Percentiles rank a stretch among this genome's conserved stretches.
Conservation (phyloP, 2,888 invertebrate genomes). For the Drosophila fulvimacula region DNA sequence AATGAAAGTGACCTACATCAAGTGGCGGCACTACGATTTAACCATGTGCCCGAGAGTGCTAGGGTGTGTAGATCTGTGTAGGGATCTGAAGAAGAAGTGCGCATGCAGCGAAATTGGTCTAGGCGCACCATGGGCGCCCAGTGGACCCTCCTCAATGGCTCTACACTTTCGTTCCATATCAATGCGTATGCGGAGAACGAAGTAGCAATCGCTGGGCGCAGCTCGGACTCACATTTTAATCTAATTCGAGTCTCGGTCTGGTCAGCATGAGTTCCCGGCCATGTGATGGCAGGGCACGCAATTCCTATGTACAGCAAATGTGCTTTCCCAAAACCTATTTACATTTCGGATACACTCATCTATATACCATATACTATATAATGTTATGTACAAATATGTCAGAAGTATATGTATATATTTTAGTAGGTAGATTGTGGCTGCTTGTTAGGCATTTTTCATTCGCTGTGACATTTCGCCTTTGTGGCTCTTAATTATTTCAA, state of each 20-base stretch:
- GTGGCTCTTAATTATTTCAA: constrained; percentile 81
- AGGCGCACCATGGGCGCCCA: constrained; percentile 40
- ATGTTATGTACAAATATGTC: constrained; percentile 17
- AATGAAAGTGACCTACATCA: constrained; percentile 79
- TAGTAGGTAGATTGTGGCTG: constrained; percentile 53
- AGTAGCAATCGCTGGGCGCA: constrained; percentile 30
- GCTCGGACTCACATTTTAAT: constrained; percentile 43
- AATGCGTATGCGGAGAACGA: constrained; percentile 30
- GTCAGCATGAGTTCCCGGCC: constrained; percentile 69
- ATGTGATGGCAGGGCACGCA: constrained; percentile 52
- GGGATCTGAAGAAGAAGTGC: constrained; percentile 11
- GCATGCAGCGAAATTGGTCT: constrained; percentile 49
- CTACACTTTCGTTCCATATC: constrained; percentile 40
- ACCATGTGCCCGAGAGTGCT: constrained; percentile 23
- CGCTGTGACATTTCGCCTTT: constrained; percentile 76
- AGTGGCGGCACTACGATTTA: constrained; percentile 61
- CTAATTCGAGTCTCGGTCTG: constrained; percentile 63
- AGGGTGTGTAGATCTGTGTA: constrained; percentile 11
- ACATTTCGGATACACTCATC: constrained; percentile 12
- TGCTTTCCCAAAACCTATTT: constrained; percentile 36
- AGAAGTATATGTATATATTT: constrained; percentile 18
- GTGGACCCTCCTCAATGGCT: constrained; percentile 24
- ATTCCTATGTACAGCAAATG: constrained; percentile 49
- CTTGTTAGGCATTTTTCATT: constrained; percentile 79
- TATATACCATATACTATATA: constrained; percentile 15